phyloP scores from a whole-genome alignment of 1,140 invertebrate genomes.

The Eurosta solidaginis region DNA sequence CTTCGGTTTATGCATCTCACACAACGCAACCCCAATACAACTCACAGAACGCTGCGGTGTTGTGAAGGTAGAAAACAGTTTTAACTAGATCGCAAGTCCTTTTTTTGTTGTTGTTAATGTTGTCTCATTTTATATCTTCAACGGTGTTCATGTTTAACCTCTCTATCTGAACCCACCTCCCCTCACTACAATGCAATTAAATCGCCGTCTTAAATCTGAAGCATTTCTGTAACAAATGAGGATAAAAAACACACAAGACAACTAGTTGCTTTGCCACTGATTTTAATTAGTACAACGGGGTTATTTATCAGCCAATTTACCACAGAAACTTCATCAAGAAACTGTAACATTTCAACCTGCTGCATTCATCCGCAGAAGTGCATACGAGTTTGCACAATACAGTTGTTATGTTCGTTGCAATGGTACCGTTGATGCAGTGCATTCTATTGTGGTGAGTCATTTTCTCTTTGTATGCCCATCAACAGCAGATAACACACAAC shows the following conservation, averaged over 20 bases:
- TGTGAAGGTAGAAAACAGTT: no score
- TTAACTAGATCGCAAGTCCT: no score
- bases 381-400: no score
- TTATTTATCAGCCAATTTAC: constrained; percentile 56
- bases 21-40: no score
- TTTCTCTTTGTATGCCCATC: neutral
- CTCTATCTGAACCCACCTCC: no score
- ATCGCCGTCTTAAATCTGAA: neutral
- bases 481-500: neutral
- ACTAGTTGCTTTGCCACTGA: constrained; percentile 30
- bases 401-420: neutral
- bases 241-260: neutral
- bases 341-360: constrained; percentile 7
- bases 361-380: constrained; percentile 2
- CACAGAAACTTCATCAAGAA: constrained; percentile 49
- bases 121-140: no score
- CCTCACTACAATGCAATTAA: no score
- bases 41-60: no score
- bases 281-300: constrained; percentile 55
- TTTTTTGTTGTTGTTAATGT: no score
- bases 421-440: neutral
- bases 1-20: no score
- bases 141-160: no score
- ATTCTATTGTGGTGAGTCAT: neutral
- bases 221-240: neutral